These are phyloP conservation scores for Eristalinus sepulchralis DNA, from an alignment of 2,888 invertebrate species.

Conservation along the genomic window DNA sequence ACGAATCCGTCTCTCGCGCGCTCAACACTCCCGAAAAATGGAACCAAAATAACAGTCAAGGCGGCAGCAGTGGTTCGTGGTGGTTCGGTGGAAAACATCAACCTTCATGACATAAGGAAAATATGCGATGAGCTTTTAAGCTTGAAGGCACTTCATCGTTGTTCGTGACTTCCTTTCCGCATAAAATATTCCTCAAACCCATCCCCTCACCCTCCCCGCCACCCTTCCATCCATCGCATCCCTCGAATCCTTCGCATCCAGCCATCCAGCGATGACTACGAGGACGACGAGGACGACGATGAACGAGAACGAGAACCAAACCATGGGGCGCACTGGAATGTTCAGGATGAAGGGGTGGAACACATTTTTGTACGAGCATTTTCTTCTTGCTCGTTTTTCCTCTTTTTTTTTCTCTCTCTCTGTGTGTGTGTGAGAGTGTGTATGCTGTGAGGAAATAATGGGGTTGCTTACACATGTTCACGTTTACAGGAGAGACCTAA, in stretches of 20 bases:
- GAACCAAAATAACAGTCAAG: not conserved
- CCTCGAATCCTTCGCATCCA: not conserved
- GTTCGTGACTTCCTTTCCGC: constrained; percentile 57
- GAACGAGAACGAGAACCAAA: not conserved
- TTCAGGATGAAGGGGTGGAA: constrained; percentile 17
- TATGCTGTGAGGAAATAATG: constrained; percentile 34
- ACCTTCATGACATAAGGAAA: constrained; percentile 50
- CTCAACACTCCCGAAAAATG: not conserved
- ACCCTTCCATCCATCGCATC: not conserved
- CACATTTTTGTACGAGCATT: constrained; percentile 7
- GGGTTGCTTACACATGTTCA: constrained; percentile 65
- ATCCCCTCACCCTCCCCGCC: not conserved
- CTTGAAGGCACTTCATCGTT: constrained; percentile 63
- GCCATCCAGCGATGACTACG: too few species aligned
- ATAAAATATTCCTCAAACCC: constrained; percentile 36
- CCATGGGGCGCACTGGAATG: constrained; percentile 16
- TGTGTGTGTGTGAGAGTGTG: too few species aligned
- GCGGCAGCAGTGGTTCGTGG: too few species aligned
- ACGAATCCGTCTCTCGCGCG: not conserved
- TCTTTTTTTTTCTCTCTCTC: not conserved
- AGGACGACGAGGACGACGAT: too few species aligned
- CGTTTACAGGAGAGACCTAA: constrained; percentile 40
- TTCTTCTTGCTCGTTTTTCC: not conserved
- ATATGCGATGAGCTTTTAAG: constrained; percentile 64
- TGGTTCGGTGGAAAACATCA: constrained; percentile 31